phyloP scores from a whole-genome alignment of 64 coral and sea anemone genomes.

The Platygyra sinensis region DNA sequence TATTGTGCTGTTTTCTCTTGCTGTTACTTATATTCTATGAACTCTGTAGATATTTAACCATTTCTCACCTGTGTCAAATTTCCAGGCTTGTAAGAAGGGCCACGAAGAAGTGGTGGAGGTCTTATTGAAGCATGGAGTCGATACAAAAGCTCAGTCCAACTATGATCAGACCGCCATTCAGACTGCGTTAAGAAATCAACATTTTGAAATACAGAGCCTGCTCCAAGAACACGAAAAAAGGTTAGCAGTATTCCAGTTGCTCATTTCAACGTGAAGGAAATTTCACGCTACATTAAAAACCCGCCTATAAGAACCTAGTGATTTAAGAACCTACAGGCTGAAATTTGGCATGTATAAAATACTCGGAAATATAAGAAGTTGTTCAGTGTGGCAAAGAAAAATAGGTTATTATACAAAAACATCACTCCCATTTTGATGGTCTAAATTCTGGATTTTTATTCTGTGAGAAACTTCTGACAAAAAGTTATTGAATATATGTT shows the following conservation, averaged over 20 bases:
- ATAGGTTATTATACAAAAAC: too few relatives aligned
- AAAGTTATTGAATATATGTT: too few relatives aligned
- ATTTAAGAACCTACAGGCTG: background rate
- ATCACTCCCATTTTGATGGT: too few relatives aligned
- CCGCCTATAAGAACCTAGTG: background rate
- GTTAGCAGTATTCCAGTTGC: background rate
- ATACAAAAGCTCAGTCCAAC: slow-evolving; percentile 61
- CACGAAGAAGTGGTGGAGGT: slow-evolving; percentile 58
- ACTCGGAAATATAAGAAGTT: too few relatives aligned
- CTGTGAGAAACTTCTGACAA: too few relatives aligned
- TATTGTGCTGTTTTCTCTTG: background rate
- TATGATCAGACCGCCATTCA: slow-evolving; percentile 66
- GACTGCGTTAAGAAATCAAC: slow-evolving; percentile 55
- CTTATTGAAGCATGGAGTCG: slow-evolving; percentile 61
- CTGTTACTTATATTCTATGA: background rate
- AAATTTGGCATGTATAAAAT: too few relatives aligned
- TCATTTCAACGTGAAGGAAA: too few relatives aligned
- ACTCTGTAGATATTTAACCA: too few relatives aligned
- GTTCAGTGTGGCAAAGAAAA: too few relatives aligned
- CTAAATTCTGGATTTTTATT: too few relatives aligned
- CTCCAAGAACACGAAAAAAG: slow-evolving; percentile 79
- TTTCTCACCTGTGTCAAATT: background rate
- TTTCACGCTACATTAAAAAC: background rate
- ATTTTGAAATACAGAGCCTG: slow-evolving; percentile 48
- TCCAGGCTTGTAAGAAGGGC: slow-evolving; percentile 83